phyloP scores from a whole-genome alignment of 2,797 vertebrate species.

The Hoplostethus atlanticus region DNA sequence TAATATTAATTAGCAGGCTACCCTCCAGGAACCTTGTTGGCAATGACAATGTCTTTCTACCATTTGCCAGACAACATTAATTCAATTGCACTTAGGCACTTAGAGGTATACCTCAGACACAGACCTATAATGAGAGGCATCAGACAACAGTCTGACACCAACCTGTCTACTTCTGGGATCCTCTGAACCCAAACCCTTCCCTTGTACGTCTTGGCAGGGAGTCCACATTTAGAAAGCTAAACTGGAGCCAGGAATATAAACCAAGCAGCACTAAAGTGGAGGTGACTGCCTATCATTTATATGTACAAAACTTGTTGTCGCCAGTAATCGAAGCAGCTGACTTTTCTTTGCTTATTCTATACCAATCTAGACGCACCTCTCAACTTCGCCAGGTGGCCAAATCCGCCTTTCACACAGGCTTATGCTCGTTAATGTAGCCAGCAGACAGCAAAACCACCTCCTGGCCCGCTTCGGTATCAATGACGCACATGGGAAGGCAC shows the following conservation, averaged over 20 bases:
- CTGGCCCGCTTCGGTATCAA: conserved; percentile 56
- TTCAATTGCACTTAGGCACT: neutral
- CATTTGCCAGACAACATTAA: neutral
- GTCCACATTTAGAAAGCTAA: conserved; percentile 73
- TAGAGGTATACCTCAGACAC: neutral
- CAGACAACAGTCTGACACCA: conserved; percentile 27
- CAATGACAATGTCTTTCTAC: neutral
- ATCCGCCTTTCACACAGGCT: conserved; percentile 64
- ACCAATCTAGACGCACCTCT: conserved; percentile 50
- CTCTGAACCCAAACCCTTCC: conserved; percentile 37
- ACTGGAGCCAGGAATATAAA: conserved; percentile 63
- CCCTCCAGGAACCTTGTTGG: neutral
- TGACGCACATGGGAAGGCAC: conserved; percentile 70
- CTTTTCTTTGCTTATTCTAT: conserved; percentile 25
- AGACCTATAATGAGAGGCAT: neutral
- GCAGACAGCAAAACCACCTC: conserved; percentile 46
- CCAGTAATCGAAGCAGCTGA: neutral
- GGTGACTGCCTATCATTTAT: conserved; percentile 38
- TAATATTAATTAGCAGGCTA: neutral
- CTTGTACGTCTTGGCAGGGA: conserved; percentile 54
- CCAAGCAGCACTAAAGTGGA: conserved; percentile 44
- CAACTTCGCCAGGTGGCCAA: conserved; percentile 73
- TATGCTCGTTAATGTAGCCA: conserved; percentile 69
- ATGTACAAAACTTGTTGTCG: conserved; percentile 13
- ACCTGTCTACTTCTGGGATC: conserved; percentile 50